Conservation (phyloP, 2,113 vertebrate genomes). For the Abramis brama region DNA sequence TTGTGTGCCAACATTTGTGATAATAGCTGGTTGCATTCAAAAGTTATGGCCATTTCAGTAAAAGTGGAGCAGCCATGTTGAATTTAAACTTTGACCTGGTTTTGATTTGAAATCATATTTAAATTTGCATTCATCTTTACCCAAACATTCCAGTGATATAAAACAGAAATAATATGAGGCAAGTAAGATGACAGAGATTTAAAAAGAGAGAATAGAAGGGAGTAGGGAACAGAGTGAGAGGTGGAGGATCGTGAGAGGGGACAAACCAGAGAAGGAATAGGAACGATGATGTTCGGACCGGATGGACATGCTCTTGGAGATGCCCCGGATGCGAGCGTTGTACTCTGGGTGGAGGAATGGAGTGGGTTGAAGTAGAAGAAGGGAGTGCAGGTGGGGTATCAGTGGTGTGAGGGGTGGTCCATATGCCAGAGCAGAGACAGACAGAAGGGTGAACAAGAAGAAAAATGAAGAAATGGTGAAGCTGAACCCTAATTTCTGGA, state of each 20-base stretch:
- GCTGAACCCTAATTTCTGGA: constrained; percentile 2
- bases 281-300: constrained; percentile 85
- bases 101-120: not conserved
- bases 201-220: not conserved
- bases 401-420: constrained; percentile 50
- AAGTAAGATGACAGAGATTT: not conserved
- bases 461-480: constrained; percentile 46
- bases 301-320: constrained; percentile 78
- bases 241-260: constrained; percentile 53
- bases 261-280: constrained; percentile 92
- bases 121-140: not conserved
- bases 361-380: constrained; percentile 62
- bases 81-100: too few relatives aligned
- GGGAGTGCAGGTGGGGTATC: constrained; percentile 65
- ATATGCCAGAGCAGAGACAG: constrained; percentile 31
- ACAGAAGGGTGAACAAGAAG: constrained; percentile 50
- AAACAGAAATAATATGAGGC: not conserved
- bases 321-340: constrained; percentile 89
- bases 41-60: not conserved
- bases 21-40: not conserved
- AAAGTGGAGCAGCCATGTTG: not conserved
- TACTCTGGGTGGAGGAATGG: constrained; percentile 84
- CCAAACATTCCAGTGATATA: not conserved
- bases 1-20: not conserved
- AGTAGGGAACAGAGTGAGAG: constrained; percentile 7